A percentile compares a stretch with the other conserved stretches of the same genome.
Conservation (phyloP, 2,113 vertebrate genomes). For the Perca flavescens region DNA sequence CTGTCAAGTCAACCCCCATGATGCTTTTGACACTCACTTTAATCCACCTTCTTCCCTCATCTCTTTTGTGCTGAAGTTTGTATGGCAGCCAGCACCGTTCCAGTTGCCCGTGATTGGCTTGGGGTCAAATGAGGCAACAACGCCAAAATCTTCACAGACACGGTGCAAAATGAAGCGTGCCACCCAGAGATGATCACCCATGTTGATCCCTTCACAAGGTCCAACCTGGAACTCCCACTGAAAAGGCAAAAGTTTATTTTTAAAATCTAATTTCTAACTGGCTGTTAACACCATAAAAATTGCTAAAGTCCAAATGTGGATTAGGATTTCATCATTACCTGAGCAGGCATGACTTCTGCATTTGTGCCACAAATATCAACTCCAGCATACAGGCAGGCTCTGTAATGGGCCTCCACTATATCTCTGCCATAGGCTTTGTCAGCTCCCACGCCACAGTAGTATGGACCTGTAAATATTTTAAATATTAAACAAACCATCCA, state of each 20-base stretch:
- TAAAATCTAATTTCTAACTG: background rate
- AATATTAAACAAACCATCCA: constrained; percentile 7
- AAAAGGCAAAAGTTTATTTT: background rate
- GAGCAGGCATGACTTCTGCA: constrained; percentile 98
- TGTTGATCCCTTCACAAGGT: constrained; percentile 92
- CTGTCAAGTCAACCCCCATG: rapidly evolving
- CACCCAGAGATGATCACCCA: constrained; percentile 96
- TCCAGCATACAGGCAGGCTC: constrained; percentile 95
- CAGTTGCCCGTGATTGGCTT: constrained; percentile 97
- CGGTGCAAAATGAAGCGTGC: constrained; percentile 95
- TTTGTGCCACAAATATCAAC: constrained; percentile 95
- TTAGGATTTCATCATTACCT: constrained; percentile 83
- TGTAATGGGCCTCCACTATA: constrained; percentile 95
- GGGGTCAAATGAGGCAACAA: constrained; percentile 94
- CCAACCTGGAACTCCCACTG: constrained; percentile 97
- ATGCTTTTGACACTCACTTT: constrained; percentile 84
- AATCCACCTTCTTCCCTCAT: constrained; percentile 94
- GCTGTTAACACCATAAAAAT: background rate
- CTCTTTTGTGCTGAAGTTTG: constrained; percentile 96
- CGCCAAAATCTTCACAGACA: constrained; percentile 95
- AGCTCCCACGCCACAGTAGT: constrained; percentile 97
- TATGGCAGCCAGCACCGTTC: constrained; percentile 97
- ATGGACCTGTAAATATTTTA: constrained; percentile 86
- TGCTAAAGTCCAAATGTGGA: background rate
- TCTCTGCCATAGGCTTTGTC: constrained; percentile 97